Conservation (phyloP, 2,888 invertebrate species). For the Bimastos eiseni region DNA sequence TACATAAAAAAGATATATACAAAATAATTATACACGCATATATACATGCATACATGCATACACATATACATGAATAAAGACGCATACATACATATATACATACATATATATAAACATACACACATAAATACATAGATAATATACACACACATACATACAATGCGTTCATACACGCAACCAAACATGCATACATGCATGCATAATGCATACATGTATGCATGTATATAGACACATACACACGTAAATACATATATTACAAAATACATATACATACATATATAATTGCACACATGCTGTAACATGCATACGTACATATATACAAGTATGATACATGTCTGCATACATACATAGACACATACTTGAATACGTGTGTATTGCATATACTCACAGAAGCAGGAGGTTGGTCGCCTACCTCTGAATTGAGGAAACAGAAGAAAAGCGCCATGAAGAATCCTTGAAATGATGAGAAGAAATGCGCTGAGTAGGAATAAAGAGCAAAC, state of each 20-base stretch:
- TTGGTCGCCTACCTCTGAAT: slow-evolving; percentile 60
- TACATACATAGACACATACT: slow-evolving; percentile 8
- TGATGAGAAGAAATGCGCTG: slow-evolving; percentile 62
- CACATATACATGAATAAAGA: no score
- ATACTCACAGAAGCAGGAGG: not conserved
- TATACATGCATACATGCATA: no score
- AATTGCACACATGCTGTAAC: no score
- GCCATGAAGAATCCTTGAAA: slow-evolving; percentile 66
- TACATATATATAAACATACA: slow-evolving; percentile 19
- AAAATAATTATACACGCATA: no score
- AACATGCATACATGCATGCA: slow-evolving; percentile 10
- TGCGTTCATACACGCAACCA: not conserved
- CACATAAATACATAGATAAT: not conserved
- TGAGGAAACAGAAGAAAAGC: slow-evolving; percentile 65
- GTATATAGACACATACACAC: slow-evolving; percentile 23
- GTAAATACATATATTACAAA: slow-evolving; percentile 9
- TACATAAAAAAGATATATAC: no score
- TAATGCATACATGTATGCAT: no score
- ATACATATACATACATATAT: slow-evolving; percentile 15
- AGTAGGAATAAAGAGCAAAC: slow-evolving; percentile 61
- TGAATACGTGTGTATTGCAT: not conserved
- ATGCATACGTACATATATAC: not conserved
- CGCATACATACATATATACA: not conserved
- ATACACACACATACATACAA: no score
- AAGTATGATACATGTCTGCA: not conserved